A percentile compares a stretch with the other conserved stretches of the same genome.
These are phyloP conservation scores for Typhlichthys eigenmanni DNA, from an alignment of 2,797 vertebrate genomes.

Conservation along the genomic window DNA sequence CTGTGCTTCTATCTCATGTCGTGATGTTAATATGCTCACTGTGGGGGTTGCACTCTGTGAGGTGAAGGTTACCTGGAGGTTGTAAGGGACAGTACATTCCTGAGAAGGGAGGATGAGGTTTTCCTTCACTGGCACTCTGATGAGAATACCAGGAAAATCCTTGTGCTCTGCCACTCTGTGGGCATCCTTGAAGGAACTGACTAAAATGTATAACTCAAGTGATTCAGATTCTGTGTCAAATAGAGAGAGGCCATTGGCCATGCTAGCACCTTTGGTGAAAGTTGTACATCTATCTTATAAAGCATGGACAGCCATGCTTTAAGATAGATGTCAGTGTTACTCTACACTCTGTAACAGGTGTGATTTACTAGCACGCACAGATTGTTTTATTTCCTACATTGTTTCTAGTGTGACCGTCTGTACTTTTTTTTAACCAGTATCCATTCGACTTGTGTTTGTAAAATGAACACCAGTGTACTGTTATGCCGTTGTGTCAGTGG, in stretches of 20 bases:
- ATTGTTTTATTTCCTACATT: background rate
- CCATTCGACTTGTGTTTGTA: background rate
- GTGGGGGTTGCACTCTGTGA: too few relatives aligned
- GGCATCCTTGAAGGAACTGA: background rate
- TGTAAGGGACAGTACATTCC: too few relatives aligned
- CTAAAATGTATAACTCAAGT: background rate
- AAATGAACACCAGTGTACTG: background rate
- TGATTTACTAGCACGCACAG: too few relatives aligned
- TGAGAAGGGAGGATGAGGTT: too few relatives aligned
- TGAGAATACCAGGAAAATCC: too few relatives aligned
- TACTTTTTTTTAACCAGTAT: too few relatives aligned
- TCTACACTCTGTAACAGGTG: background rate
- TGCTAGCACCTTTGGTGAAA: background rate
- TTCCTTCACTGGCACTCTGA: too few relatives aligned
- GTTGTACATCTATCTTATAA: background rate
- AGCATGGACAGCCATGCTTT: background rate
- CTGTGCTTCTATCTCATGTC: constrained; percentile 35
- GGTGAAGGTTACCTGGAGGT: too few relatives aligned
- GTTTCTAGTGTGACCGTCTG: background rate
- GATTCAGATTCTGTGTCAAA: background rate
- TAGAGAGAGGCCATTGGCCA: background rate
- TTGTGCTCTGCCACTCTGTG: too few relatives aligned
- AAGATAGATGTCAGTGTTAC: background rate
- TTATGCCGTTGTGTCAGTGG: constrained; percentile 3
- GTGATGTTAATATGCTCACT: too few relatives aligned